These are phyloP conservation scores for Sebastes minor DNA, from an alignment of 2,797 vertebrate species.

Conservation along the genomic window DNA sequence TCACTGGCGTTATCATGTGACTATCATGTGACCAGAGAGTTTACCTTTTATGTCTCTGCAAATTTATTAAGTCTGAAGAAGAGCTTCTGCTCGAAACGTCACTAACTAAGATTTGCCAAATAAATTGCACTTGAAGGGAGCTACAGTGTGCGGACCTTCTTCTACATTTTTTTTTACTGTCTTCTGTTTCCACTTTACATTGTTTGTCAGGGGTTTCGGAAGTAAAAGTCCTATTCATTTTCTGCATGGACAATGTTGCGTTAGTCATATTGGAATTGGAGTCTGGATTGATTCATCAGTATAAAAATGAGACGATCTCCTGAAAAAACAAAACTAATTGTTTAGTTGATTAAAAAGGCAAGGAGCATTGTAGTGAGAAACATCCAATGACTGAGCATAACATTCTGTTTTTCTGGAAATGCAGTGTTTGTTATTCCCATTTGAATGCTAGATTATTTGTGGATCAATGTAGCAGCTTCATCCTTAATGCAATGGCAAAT, in stretches of 20 bases:
- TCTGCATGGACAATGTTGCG: neutral
- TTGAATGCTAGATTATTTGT: neutral
- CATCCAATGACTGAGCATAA: neutral
- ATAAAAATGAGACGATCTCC: neutral
- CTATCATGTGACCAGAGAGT: too few species aligned
- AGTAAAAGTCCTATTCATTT: neutral
- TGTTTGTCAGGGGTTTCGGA: neutral
- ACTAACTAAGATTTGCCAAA: too few species aligned
- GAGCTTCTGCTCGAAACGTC: too few species aligned
- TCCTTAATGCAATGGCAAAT: neutral
- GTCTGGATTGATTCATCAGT: neutral
- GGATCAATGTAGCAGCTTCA: neutral
- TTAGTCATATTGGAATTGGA: neutral
- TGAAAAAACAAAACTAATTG: neutral
- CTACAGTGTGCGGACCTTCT: too few species aligned
- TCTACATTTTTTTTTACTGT: too few species aligned
- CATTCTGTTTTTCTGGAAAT: neutral
- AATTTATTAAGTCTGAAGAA: too few species aligned
- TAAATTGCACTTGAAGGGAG: too few species aligned
- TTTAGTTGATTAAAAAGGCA: neutral
- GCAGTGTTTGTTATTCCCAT: neutral
- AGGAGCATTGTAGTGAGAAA: neutral
- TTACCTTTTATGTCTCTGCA: too few species aligned
- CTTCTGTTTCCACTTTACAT: too few species aligned
- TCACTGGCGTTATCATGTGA: too few species aligned